A percentile compares a stretch with the other conserved stretches of the same genome.
Evolutionary conservation across 2,888 invertebrate genomes (phyloP).

Genomic region (Diarsia brunnea): DNA sequence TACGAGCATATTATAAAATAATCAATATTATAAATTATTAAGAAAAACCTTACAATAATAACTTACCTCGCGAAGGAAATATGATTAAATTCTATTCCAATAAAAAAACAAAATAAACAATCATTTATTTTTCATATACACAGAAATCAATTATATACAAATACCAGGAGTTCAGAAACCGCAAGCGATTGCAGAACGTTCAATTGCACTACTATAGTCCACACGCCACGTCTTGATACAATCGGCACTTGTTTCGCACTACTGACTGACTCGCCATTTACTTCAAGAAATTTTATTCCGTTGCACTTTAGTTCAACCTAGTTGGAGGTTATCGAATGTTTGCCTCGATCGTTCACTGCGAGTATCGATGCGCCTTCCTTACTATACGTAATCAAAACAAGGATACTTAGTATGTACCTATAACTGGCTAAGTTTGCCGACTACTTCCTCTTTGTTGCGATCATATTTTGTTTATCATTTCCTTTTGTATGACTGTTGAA

Average conservation of each 20-base stretch:
- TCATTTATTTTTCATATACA: conserved; percentile 61
- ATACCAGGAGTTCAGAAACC: conserved; percentile 73
- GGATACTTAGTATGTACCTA: conserved; percentile 36
- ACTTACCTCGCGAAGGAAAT: conserved; percentile 33
- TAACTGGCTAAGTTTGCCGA: conserved; percentile 29
- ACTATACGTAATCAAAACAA: conserved; percentile 54
- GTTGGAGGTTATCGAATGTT: conserved; percentile 67
- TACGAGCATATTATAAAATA: too few species aligned
- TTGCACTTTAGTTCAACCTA: conserved; percentile 46
- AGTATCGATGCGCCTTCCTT: conserved; percentile 47
- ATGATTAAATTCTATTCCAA: conserved; percentile 38
- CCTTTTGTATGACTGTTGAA: conserved; percentile 15
- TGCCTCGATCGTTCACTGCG: conserved; percentile 44
- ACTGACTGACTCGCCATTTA: conserved; percentile 34
- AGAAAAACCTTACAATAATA: too few species aligned
- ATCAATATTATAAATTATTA: too few species aligned
- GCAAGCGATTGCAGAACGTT: conserved; percentile 47
- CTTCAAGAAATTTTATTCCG: conserved; percentile 32
- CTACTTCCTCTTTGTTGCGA: conserved; percentile 40
- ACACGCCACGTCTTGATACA: conserved; percentile 77
- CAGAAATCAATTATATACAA: conserved; percentile 64
- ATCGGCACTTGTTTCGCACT: conserved; percentile 63
- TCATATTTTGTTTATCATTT: conserved; percentile 34
- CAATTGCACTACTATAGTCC: conserved; percentile 54
- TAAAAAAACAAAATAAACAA: conserved; percentile 68